Base-by-base conservation (phyloP, 2,888 invertebrate species). In the Exocentrus adspersus region DNA sequence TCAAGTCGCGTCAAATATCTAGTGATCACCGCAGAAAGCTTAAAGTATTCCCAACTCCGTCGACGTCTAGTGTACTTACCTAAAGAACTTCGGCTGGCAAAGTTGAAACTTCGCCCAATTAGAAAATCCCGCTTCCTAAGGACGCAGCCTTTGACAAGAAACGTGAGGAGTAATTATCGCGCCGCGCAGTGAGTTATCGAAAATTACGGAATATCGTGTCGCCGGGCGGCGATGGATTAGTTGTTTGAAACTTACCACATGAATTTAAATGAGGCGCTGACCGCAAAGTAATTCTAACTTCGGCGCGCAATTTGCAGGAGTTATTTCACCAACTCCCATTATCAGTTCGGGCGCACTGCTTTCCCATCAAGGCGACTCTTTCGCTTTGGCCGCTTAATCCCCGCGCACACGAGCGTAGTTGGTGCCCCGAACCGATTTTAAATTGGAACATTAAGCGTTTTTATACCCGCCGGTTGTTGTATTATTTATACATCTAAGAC, bases 211-310 rank as follows among this genome's bases (percentile, higher is more conserved):
- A 37, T 37, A 37, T 37, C 37, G 37, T 37, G 37, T 37, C 37
- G 37, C 14, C 37, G n/a, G n/a, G n/a, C n/a, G 37, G 12, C 37
- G 37, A 37, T 37, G 37, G 37, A 37, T 37, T 37, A 37, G 37
- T 37, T 37, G 37, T 37, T 37, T 37, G 37, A 37, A 37, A 37
- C 37, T 37, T 37, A 37, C 37, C 37, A 37, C 37, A 37, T 37
- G 37, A 37, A 37, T 37, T 37, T 37, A 37, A 37, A 37, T 37
- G 37, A 37, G 37, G 37, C 37, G 14, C 37, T 37, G 37, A 37
- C 37, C 37, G 37, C 37, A 37, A 37, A 37, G 37, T 37, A 37
- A 37, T 37, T 37, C 37, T 37, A 37, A 37, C 37, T 37, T 37
- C 37, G 37, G n/a, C 2, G 37, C 37, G 37, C 37, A 37, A 37